Percentiles rank a stretch among this genome's conserved stretches.
Evolutionary conservation across 1,140 invertebrate genomes (phyloP).

Genomic region (Lamellibrachia luymesi): DNA sequence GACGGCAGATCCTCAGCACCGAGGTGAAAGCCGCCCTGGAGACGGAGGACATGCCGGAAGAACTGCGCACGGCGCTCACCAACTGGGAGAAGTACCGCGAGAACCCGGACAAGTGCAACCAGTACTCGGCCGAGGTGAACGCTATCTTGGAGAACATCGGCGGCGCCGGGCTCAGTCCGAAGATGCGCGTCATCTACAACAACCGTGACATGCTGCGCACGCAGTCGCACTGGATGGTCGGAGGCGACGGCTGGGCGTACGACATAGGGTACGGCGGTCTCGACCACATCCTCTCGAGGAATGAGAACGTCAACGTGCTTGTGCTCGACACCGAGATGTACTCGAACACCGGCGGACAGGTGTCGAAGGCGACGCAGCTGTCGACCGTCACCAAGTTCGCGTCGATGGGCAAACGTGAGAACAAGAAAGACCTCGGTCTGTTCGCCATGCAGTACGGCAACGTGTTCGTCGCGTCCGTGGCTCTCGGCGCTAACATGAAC

Average conservation of each 20-base stretch:
- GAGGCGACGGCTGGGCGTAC: conserved; percentile 31
- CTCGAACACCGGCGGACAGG: conserved; percentile 31
- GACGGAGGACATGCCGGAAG: conserved; percentile 20
- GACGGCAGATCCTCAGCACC: conserved; percentile 17
- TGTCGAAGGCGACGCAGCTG: conserved; percentile 30
- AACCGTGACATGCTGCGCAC: conserved; percentile 28
- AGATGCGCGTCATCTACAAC: conserved; percentile 17
- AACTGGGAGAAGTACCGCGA: conserved; percentile 26
- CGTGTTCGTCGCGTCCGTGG: conserved; percentile 29
- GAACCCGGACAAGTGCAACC: conserved; percentile 22
- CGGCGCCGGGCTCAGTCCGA: conserved; percentile 23
- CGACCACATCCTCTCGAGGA: conserved; percentile 27
- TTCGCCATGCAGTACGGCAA: conserved; percentile 31
- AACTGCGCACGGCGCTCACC: conserved; percentile 20
- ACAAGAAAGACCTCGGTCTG: conserved; percentile 30
- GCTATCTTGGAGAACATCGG: conserved; percentile 16
- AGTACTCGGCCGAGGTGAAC: conserved; percentile 16
- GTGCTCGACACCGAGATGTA: conserved; percentile 32
- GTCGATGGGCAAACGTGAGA: conserved; percentile 24
- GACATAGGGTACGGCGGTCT: conserved; percentile 30
- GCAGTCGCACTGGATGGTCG: conserved; percentile 30
- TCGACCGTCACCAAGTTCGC: conserved; percentile 30
- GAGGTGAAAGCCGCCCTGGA: conserved; percentile 11
- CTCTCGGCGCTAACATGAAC: conserved; percentile 30
- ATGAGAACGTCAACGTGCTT: conserved; percentile 30